These are phyloP conservation scores for Alligator sinensis DNA, from an alignment of 2,113 vertebrate genomes.

Conservation along the genomic window DNA sequence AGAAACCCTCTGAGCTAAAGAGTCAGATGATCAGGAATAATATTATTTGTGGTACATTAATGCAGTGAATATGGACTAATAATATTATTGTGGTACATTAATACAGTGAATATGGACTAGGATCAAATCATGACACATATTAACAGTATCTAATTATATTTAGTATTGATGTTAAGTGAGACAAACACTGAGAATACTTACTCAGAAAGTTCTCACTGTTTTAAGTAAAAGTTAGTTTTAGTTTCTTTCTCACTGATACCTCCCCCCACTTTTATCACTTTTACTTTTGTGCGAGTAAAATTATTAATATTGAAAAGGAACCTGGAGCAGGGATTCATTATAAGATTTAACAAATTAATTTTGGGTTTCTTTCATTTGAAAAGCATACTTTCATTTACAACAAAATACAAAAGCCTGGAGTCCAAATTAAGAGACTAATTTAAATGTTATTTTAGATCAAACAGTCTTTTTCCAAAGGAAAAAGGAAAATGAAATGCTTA, in stretches of 20 bases:
- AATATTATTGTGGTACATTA: too few relatives aligned
- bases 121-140: neutral
- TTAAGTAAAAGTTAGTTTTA: neutral
- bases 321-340: neutral
- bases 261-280: neutral
- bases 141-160: neutral
- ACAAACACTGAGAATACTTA: neutral
- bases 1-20: neutral
- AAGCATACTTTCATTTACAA: neutral
- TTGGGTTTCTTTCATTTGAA: neutral
- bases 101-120: neutral
- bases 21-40: neutral
- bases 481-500: neutral
- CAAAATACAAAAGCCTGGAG: neutral
- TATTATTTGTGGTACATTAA: neutral
- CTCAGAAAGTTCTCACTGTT: neutral
- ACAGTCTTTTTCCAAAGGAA: neutral
- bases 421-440: neutral
- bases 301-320: neutral
- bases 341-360: neutral
- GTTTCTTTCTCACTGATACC: neutral
- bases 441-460: constrained; percentile 15
- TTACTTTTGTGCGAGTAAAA: neutral
- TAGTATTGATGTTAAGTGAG: neutral
- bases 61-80: neutral